Base-by-base conservation (phyloP, 2,797 vertebrate species). In the Rhinogobio ventralis region DNA sequence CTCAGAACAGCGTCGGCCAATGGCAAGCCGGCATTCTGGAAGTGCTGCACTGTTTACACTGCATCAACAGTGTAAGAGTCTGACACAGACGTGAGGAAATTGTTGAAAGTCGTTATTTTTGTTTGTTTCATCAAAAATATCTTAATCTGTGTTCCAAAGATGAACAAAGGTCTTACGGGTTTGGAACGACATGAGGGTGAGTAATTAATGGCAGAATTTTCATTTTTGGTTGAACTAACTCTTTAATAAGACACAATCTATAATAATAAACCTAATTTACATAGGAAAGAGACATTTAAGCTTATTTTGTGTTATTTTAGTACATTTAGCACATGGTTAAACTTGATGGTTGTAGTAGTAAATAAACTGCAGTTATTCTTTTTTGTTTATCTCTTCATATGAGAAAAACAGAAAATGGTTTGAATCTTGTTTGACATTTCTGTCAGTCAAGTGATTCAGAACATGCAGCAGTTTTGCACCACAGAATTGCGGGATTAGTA, bases 401-500 rank as follows among this genome's bases (percentile, higher is more conserved):
- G 81, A 81, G 81, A 23, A 82, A 86, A 76, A 45, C n/a, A 46
- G 78, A 71, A 76, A 75, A 57, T 15, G 80, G 42, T 78, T 89
- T 33, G 2, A 49, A 64, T 36, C 25, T 73, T 62, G 25, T 62
- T 82, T 64, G 42, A n/a, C 69, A 62, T 74, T 20, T 64, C 28
- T 82, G 39, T 60, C 53, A 64, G 17, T 62, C 28, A 74, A 60
- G 55, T 39, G 42, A 73, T 73, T 62, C 42, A 46, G 20, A 49
- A 73, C 25, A 82, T 17, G 68, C 28, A 15, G 68, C 39, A 46
- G 20, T 64, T 73, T 33, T 36, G 14, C 39, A n/a, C 4, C 25
- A 73, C 42, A 82, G 14, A 74, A 36, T 82, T n/a, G 28, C 64
- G 68, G 8, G 25, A 73, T 73, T 82, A 62, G 19, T 15, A 62